phyloP scores from a whole-genome alignment of 2,797 vertebrate species.

The Crypturellus tataupa region DNA sequence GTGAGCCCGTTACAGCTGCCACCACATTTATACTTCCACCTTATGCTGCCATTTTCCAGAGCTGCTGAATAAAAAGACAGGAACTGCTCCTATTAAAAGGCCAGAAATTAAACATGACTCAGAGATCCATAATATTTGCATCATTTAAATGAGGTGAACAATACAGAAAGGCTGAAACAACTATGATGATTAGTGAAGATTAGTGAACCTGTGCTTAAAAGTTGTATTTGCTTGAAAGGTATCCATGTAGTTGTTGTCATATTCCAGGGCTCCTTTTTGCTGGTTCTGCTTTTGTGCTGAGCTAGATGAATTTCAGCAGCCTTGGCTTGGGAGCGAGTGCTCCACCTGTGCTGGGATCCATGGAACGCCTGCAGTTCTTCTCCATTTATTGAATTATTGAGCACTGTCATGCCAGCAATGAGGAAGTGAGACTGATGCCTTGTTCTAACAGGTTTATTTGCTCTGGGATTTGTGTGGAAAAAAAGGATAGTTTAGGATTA shows the following conservation, averaged over 20 bases:
- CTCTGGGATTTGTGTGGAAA: neutral
- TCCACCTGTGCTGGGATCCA: neutral
- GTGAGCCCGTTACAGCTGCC: neutral
- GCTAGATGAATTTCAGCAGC: neutral
- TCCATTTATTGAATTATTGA: neutral
- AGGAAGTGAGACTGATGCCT: neutral
- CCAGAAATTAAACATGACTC: neutral
- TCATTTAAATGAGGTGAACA: neutral
- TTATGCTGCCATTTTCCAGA: neutral
- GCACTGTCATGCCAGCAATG: neutral
- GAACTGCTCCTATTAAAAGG: neutral
- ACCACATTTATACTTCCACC: neutral
- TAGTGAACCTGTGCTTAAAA: neutral
- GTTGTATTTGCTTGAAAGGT: neutral
- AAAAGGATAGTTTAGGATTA: neutral
- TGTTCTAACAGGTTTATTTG: neutral
- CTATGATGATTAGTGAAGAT: neutral
- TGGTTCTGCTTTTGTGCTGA: neutral
- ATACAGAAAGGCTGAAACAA: neutral
- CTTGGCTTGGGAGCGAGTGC: neutral
- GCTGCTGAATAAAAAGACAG: neutral
- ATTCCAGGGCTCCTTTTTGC: neutral
- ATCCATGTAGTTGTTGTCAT: neutral
- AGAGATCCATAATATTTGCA: neutral
- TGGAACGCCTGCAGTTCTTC: neutral